Conservation (phyloP, 2,113 vertebrate genomes). For the Struthidea cinerea region DNA sequence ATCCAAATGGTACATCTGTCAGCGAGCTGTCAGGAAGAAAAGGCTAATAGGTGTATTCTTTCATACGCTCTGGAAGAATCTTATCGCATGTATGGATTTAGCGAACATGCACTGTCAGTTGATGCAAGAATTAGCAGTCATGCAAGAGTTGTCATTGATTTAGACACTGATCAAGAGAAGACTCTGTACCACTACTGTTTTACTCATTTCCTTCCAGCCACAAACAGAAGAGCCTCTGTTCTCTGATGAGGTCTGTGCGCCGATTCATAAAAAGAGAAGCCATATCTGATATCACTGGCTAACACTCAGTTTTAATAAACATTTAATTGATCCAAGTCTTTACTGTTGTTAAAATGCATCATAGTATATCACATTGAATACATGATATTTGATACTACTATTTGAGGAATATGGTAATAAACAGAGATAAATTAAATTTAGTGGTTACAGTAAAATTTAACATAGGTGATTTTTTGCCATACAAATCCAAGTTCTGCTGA, state of each 20-base stretch:
- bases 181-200: slow-evolving; percentile 18
- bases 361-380: not conserved
- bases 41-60: slow-evolving; percentile 10
- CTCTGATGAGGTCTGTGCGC: not conserved
- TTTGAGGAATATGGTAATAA: not conserved
- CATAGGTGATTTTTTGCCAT: not conserved
- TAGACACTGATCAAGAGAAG: slow-evolving; percentile 25
- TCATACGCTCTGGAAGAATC: not conserved
- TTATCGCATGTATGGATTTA: not conserved
- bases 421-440: not conserved
- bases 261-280: not conserved
- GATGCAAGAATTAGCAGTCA: slow-evolving; percentile 20
- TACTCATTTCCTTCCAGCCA: not conserved
- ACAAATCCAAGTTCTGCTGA: not conserved
- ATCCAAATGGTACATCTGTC: slow-evolving; percentile 5
- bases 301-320: not conserved
- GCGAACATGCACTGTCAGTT: not conserved
- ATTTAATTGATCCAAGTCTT: not conserved
- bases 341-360: not conserved
- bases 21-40: slow-evolving; percentile 28
- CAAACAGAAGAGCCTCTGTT: slow-evolving; percentile 23
- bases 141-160: slow-evolving; percentile 14
- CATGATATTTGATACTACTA: not conserved
- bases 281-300: slow-evolving; percentile 3
- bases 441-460: not conserved